Evolutionary conservation across 1,140 invertebrate species (phyloP), one percentile per base, ranked within the genome.

Genomic region (Gonioctena quinquepunctata): DNA sequence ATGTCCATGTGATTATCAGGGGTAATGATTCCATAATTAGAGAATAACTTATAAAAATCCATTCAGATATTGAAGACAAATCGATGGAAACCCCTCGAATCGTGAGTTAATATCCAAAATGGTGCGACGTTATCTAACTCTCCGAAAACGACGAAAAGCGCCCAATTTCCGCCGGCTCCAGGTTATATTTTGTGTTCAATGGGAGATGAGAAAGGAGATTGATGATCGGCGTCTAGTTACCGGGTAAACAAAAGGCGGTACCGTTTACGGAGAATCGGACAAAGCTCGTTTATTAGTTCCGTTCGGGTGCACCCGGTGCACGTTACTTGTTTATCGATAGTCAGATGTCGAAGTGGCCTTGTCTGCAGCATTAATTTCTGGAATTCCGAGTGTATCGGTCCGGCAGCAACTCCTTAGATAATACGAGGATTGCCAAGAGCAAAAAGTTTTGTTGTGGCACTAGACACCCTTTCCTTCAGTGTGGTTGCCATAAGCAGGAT

Each of bases 281-380:
- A 25, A 22, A 57, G 54, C 54, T 25, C 54, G 54, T 57, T 57
- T 57, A 57, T 57, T 57, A 22, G 54, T 57, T 57, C 22, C 54
- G 13, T 2, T 25, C 22, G 21, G 13, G 54, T 57, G 54, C 16
- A 22, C 25, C 54, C 52, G 13, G 25, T 57, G 54, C 25, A 57
- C 19, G 21, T 25, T 22, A 57, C 54, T 57, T 25, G 54, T 57
- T 57, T 25, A 21, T 21, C 54, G 54, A 57, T 57, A 57, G 19
- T 57, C 54, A 22, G 22, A 57, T 18, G 22, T 1, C 6, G 16
- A 57, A 57, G 54, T 25, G 19, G 0, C 54, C 13, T 42, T 42
- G 5, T 42, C 1, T 2, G 2, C 16, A 8, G 33, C 13, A 11
- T n/a, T 42, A 3, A 13, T 42, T 1, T 42, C 33, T 42, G 16